Percentiles rank a stretch among this genome's conserved stretches.
Conservation (phyloP, 2,797 vertebrate genomes). For the Lagodon rhomboides region DNA sequence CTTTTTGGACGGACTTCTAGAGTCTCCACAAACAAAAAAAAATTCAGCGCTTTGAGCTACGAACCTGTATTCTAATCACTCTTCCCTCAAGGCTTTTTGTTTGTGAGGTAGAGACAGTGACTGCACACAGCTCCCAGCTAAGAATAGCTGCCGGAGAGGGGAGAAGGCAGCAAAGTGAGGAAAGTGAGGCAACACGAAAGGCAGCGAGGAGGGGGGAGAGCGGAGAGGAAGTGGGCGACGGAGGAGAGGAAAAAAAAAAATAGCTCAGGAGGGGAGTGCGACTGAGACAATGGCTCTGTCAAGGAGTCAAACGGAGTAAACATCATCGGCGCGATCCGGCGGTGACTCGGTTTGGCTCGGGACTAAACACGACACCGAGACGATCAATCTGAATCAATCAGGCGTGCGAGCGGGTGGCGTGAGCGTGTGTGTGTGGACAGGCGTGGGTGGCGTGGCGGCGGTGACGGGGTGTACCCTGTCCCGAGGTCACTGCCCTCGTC, state of each 20-base stretch:
- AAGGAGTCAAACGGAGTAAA: slow-evolving; percentile 71
- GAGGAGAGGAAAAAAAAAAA: slow-evolving; percentile 22
- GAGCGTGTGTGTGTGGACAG: slow-evolving; percentile 22
- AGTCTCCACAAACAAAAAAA: slow-evolving; percentile 34
- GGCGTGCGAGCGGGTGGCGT: slow-evolving; percentile 40
- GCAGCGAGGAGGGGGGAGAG: slow-evolving; percentile 15
- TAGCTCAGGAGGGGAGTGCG: slow-evolving; percentile 49
- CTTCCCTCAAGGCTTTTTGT: slow-evolving; percentile 68
- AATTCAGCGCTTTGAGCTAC: slow-evolving; percentile 67
- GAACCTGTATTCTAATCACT: slow-evolving; percentile 69
- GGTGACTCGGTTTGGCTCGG: slow-evolving; percentile 57
- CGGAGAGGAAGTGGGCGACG: slow-evolving; percentile 46
- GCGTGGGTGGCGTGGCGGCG: slow-evolving; percentile 20
- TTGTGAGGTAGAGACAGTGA: slow-evolving; percentile 73
- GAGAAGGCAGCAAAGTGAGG: slow-evolving; percentile 45
- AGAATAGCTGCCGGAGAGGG: slow-evolving; percentile 77
- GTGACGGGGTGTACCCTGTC: slow-evolving; percentile 60
- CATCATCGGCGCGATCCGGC: slow-evolving; percentile 55
- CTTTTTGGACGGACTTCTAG: slow-evolving; percentile 71
- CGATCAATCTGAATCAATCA: slow-evolving; percentile 75
- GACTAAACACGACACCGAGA: slow-evolving; percentile 51
- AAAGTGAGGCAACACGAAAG: slow-evolving; percentile 60
- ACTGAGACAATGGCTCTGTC: slow-evolving; percentile 71
- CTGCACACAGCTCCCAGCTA: slow-evolving; percentile 79
- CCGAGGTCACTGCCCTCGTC: slow-evolving; percentile 52